Percentiles rank a stretch among this genome's conserved stretches.
Evolutionary conservation across 2,797 vertebrate genomes (phyloP).

Genomic region (Ciconia nigra): DNA sequence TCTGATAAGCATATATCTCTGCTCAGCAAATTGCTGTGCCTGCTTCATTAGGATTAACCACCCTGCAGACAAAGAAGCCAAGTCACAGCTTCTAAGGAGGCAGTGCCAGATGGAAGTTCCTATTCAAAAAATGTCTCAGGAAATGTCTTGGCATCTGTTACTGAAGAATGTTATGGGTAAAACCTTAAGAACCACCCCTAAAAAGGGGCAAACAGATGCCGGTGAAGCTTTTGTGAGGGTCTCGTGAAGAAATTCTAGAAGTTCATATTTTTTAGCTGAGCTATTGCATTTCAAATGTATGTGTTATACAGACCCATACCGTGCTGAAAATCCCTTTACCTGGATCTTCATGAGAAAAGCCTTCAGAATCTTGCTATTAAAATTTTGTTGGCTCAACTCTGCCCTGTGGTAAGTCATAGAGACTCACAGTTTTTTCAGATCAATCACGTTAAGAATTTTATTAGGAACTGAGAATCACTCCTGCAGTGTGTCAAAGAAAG

Average conservation of each 20-base stretch:
- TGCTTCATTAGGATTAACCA: conserved; percentile 65
- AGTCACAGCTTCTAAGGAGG: conserved; percentile 30
- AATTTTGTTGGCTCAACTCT: neutral
- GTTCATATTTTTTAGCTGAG: neutral
- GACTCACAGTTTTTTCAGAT: neutral
- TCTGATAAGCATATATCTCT: conserved; percentile 66
- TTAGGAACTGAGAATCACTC: neutral
- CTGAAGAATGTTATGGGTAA: neutral
- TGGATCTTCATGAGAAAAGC: neutral
- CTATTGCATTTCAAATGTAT: neutral
- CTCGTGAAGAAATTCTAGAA: neutral
- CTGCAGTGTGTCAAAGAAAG: neutral
- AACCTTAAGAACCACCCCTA: neutral
- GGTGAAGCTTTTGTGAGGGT: neutral
- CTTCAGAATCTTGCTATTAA: neutral
- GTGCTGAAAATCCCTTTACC: neutral
- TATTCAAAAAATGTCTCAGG: conserved; percentile 45
- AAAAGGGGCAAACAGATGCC: conserved; percentile 8
- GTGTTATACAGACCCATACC: neutral
- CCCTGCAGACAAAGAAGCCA: conserved; percentile 52
- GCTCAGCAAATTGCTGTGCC: conserved; percentile 59
- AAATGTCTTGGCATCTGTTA: conserved; percentile 40
- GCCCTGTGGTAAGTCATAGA: neutral
- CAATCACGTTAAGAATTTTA: neutral
- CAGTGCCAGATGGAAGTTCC: conserved; percentile 29